Evolutionary conservation across 2,797 vertebrate genomes (phyloP), one percentile per base, ranked within the genome.

Genomic region (Hephaestus fuliginosus): DNA sequence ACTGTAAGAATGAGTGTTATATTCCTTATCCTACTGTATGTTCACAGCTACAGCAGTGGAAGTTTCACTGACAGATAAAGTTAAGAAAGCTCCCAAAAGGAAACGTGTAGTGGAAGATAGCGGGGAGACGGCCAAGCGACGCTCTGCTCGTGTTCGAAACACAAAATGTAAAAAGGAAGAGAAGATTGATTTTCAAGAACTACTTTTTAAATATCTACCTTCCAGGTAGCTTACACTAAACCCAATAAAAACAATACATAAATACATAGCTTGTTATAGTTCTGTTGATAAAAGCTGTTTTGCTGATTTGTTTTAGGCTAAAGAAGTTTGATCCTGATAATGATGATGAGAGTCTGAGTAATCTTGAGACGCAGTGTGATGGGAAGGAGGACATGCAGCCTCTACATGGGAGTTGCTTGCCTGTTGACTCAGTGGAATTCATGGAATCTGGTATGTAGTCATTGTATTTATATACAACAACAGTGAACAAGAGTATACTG

Each of bases 111-210:
- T 94, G 0, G 98, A 99, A 83, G 98, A 99, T 33, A 97, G 91
- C 0, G 97, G 96, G 0, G 98, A 99, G 84, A 98, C 97, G 0
- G 98, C 98, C 2, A 99, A 99, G 84, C 93, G 98, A 12, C 97
- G 98, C 22, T 99, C 98, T 0, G 98, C 98, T 2, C 96, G 98
- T 1, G 98, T 99, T 60, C 95, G 98, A 52, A 99, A 99, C 87
- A 99, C 98, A 52, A 99, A 97, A 84, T 98, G 97, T 93, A 99
- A 99, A 82, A 99, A 99, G 66, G 98, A 99, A 74, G 98, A 99
- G 92, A 99, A 98, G 76, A 96, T 99, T 9, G 98, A 99, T 81
- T 99, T 99, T 85, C 98, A 99, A 77, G 98, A 99, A 71, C 94
- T 99, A 28, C 94, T 99, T 74, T 95, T 97, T 70, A 99, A 99